Evolutionary conservation across 2,113 vertebrate genomes (phyloP).

Genomic region (Oreochromis spilurus): DNA sequence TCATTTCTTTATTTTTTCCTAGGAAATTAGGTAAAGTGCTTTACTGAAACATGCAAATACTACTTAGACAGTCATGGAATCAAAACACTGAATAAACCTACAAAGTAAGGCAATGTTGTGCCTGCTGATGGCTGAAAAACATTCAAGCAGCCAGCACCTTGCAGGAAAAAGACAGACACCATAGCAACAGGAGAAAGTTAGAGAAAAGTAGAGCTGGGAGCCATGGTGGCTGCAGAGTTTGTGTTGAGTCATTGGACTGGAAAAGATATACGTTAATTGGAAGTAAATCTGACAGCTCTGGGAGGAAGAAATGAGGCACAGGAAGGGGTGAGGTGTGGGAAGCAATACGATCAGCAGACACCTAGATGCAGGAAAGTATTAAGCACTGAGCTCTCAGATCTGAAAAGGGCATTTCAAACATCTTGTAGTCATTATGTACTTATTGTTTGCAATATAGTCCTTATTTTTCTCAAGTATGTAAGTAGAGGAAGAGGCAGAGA

Average conservation of each 20-base stretch:
- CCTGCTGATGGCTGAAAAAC: constrained; percentile 23
- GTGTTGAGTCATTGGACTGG: constrained; percentile 65
- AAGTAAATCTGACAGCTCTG: constrained; percentile 76
- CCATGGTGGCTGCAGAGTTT: constrained; percentile 45
- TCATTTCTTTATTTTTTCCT: background rate
- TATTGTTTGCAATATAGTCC: constrained; percentile 50
- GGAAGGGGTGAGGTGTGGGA: background rate
- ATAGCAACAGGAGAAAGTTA: constrained; percentile 66
- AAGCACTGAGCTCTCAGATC: constrained; percentile 26
- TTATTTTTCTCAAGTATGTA: constrained; percentile 31
- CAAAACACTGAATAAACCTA: background rate
- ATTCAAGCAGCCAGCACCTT: constrained; percentile 8
- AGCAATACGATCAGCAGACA: constrained; percentile 41
- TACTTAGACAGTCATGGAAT: background rate
- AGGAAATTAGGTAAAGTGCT: background rate
- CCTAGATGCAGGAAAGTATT: constrained; percentile 56
- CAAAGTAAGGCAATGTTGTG: background rate
- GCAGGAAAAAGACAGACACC: constrained; percentile 40
- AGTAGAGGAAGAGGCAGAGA: background rate
- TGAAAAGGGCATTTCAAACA: constrained; percentile 53
- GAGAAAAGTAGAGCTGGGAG: constrained; percentile 55
- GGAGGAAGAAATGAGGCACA: constrained; percentile 49
- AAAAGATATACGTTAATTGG: constrained; percentile 78
- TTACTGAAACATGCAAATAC: background rate
- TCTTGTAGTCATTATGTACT: constrained; percentile 60